Evolutionary conservation across 37 sponge, comb jelly and placozoan genomes (phyloP), one percentile per base, ranked within the genome.

Genomic region (Chondrilla cf. caribensis): DNA sequence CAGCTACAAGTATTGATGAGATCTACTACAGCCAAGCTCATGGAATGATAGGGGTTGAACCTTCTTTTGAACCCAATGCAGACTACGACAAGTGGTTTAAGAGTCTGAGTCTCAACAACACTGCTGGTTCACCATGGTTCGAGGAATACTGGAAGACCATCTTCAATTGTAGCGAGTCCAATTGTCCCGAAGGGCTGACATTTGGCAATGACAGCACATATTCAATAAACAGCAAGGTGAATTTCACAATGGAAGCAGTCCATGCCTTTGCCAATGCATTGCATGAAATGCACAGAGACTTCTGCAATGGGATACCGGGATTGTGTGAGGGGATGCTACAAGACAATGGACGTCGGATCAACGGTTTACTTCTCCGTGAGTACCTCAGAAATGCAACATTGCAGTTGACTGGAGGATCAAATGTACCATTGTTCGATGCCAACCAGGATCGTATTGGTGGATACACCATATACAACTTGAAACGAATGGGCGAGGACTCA

Each of bases 221-320:
- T 26, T 14, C n/a, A 14, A 82, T 85, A 32, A 81, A 85, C 38
- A 65, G 81, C 57, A 82, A 86, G 3, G 87, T 92, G 19, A 51
- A 89, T 8, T 85, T 89, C 33, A 47, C 77, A 31, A 86, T 92
- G 21, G 92, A 94, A 78, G 95, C 95, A 29, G 85, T 92, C 22
- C 79, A 83, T 68, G 95, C 92, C 6, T 62, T 91, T 55, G 95
- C 90, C 0, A 40, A 84, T 75, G 82, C 95, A 22, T 57, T 94
- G 4, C 83, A 82, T 22, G 62, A 85, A 38, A 38, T 94, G 44
- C 75, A 81, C 17, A 35, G 54, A 38, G 54, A 3, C 43, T 3
- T 39, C 0, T 93, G 93, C 57, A 86, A 54, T 77, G 73, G 40
- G 39, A 54, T 33, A 70, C 72, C 64, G 4, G 78, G 36, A 1